Evolutionary conservation across 2,888 invertebrate species (phyloP), one percentile per base, ranked within the genome.

Genomic region (Brachyptera risi): DNA sequence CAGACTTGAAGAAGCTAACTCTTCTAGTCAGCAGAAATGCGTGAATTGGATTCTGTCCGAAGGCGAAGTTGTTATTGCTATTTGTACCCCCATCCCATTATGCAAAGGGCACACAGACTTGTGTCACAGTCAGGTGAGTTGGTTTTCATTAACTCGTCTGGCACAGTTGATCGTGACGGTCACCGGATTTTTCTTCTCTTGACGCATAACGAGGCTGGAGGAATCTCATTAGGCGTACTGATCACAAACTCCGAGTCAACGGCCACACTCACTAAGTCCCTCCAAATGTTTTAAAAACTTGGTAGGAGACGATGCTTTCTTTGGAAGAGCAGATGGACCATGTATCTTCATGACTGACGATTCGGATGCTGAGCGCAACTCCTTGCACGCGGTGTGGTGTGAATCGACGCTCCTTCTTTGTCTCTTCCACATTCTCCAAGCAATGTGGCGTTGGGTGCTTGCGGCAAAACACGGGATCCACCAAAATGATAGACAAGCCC

Each of bases 401-500:
- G 3, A 31, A 3, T 27, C 31, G 5, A 19, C 24, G 1, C 24
- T 57, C 11, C 57, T 57, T 2, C 42, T 57, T 5, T 57, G 58
- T n/a, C 31, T 47, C 7, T 58, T 58, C 17, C 58, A 58, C 19
- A 27, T 47, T 2, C 27, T 58, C 11, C 58, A 58, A 27, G 58
- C 58, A 2, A 15, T 49, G 3, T 58, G 58, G 49, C 44, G 58
- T 2, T 58, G 47, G 31, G 2, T 58, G 21, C 37, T 11, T 7
- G 13, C 47, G 13, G 31, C 27, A 3, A 57, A 38, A n/a, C 57
- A 42, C 21, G 42, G 19, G 3, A 26, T 57, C n/a, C 9, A 17
- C 2, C 21, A 27, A 27, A 3, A 27, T 1, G 57, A 47, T 24
- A 47, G 47, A 47, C 11, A 9, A 23, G 2, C 5, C 17, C n/a